Base-by-base conservation (phyloP, 2,797 vertebrate species). In the Moxostoma hubbsi region DNA sequence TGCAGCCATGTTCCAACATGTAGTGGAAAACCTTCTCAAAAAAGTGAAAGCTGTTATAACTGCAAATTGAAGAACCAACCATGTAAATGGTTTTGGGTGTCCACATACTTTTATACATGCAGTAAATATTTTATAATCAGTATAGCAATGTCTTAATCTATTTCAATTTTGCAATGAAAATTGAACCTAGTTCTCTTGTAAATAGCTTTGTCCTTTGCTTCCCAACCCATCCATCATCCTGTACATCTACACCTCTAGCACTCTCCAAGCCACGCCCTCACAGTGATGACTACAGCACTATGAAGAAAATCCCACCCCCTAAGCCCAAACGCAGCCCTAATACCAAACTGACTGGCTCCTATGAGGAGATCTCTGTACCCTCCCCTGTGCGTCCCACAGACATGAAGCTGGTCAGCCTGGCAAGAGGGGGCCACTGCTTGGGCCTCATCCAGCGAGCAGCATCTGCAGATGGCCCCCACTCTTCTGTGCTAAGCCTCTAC, bases 301-400 rank as follows among this genome's bases (percentile, higher is more conserved):
- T 96, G 95, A 97, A 97, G 89, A 99, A 99, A 91, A 96, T 96
- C 64, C 98, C 98, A 5, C 98, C 98, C 10, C 96, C 97, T 7
- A 99, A 99, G 89, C 97, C 98, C 49, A 97, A 97, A 87, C 93
- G 97, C 73, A 98, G 97, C 87, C 98, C 98, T 18, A 95, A 97
- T 87, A 99, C 98, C 0, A 98, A 97, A 87, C 94, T 99, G 47
- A 95, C 95, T 0, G 96, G 98, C 79, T 98, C 98, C 8, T 97
- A 96, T 0, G 98, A 99, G 88, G 98, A 99, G 89, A 97, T 99
- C 88, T 92, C 90, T 2, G 88, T 89, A 6, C 88, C 89, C 12
- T 86, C 88, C 6, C 88, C 89, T n/a, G 87, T 87, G 7, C 94
- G 94, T 18, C 95, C 95, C 5, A 91, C 94, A 18, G 93, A 95